These are phyloP conservation scores for Elymnias hypermnestra DNA, from an alignment of 1,140 invertebrate genomes.

Conservation along the genomic window DNA sequence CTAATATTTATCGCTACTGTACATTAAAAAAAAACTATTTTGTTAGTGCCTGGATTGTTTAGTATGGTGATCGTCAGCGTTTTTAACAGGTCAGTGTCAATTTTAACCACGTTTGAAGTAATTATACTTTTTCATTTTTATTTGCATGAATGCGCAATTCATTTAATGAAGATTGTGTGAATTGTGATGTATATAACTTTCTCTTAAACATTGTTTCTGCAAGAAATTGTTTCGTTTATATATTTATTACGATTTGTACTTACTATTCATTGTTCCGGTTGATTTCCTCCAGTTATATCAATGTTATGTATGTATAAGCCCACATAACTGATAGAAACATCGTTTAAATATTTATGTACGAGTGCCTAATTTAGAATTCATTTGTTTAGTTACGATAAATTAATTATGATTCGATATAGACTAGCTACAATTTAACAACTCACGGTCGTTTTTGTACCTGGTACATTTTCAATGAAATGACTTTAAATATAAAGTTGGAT, in stretches of 20 bases:
- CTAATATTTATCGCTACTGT: slow-evolving; percentile 36
- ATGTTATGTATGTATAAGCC: slow-evolving; percentile 25
- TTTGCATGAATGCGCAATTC: neutral
- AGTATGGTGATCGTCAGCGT: slow-evolving; percentile 71
- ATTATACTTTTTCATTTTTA: neutral
- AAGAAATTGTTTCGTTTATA: neutral
- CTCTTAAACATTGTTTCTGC: slow-evolving; percentile 3
- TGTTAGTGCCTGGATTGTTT: slow-evolving; percentile 50
- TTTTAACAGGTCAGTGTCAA: slow-evolving; percentile 60
- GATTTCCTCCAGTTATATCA: slow-evolving; percentile 29
- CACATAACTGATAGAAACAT: slow-evolving; percentile 28
- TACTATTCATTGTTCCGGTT: slow-evolving; percentile 28
- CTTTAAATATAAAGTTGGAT: no score
- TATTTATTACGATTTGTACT: neutral
- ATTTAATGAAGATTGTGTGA: no score
- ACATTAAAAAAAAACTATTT: slow-evolving; percentile 18
- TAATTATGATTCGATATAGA: no score
- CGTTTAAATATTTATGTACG: slow-evolving; percentile 13
- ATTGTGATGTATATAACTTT: no score
- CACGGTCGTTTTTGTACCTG: no score
- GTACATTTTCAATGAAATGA: no score
- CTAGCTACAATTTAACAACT: no score
- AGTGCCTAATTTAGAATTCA: slow-evolving; percentile 14
- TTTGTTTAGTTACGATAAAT: slow-evolving; percentile 20
- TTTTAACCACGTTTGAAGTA: neutral